Evolutionary conservation across 2,888 invertebrate species (phyloP), one percentile per base, ranked within the genome.

Genomic region (Tiliacea citrago): DNA sequence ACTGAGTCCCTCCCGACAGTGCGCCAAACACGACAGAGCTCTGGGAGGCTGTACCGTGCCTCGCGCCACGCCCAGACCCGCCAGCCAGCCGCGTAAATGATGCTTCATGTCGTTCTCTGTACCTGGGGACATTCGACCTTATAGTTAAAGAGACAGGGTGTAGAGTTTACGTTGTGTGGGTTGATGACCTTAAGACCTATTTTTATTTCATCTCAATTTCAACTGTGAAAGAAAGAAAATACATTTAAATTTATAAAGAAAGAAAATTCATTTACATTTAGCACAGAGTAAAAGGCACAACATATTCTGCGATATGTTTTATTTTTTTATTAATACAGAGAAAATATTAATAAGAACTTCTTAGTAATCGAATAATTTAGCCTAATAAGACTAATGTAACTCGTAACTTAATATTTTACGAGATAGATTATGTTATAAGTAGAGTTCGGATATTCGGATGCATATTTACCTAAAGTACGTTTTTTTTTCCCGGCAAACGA

Each of bases 101-200:
- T 99, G 99, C 91, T 98, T 98, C 97, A 99, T 98, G 91, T 98
- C 98, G 93, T 98, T 98, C 88, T 99, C 99, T 0, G 98, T 98
- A 58, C 99, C 98, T 97, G 92, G 0, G 51, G 35, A 45, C 4
- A 29, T 5, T 24, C 0, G 2, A 39, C 12, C 35, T 3, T 24
- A 3, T 9, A 3, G 0, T 62, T 24, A 6, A 0, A 42, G 13
- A 5, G 0, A n/a, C 13, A 39, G 4, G 8, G 9, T 72, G 21
- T 13, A 5, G n/a, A n/a, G 0, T 57, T 47, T 16, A 5, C 4
- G 10, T 24, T 3, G 13, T 9, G 24, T 39, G 21, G 1, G 16
- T 24, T n/a, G 10, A 1, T 7, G 47, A n/a, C 16, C 16, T 18
- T 49, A 29, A 24, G 29, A 51, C 18, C 16, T 35, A 29, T 29